phyloP scores from a whole-genome alignment of 2,113 vertebrate genomes.

The Panurus biarmicus region DNA sequence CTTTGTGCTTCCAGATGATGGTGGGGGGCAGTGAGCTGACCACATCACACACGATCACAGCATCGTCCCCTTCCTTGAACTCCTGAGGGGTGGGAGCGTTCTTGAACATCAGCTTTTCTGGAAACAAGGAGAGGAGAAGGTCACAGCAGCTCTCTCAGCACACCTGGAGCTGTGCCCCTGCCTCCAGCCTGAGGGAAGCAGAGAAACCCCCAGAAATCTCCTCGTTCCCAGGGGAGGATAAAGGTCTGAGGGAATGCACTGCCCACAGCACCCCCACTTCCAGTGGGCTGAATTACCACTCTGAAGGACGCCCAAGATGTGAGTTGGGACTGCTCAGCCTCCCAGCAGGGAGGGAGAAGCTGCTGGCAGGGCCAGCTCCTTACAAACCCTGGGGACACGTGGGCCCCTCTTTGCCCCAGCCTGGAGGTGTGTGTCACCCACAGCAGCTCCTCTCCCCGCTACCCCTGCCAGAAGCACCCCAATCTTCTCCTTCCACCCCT shows the following conservation, averaged over 20 bases:
- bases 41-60: slow-evolving; percentile 88
- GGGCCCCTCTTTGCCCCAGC: background rate
- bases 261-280: background rate
- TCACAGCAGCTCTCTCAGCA: background rate
- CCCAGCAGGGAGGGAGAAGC: background rate
- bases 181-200: background rate
- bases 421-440: background rate
- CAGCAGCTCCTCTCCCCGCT: background rate
- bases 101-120: slow-evolving; percentile 96
- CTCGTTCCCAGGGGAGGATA: rapidly evolving
- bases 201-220: background rate
- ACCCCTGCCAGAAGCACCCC: background rate
- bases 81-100: slow-evolving; percentile 93
- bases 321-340: background rate
- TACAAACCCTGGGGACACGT: rapidly evolving
- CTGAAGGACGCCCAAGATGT: rapidly evolving
- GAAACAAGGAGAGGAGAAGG: background rate
- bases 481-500: background rate
- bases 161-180: background rate
- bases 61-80: slow-evolving; percentile 89
- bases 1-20: slow-evolving; percentile 92
- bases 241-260: background rate
- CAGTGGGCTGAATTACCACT: background rate
- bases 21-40: slow-evolving; percentile 88
- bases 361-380: background rate